Conservation (phyloP, 1,140 invertebrate genomes). For the Bombus fervidus region DNA sequence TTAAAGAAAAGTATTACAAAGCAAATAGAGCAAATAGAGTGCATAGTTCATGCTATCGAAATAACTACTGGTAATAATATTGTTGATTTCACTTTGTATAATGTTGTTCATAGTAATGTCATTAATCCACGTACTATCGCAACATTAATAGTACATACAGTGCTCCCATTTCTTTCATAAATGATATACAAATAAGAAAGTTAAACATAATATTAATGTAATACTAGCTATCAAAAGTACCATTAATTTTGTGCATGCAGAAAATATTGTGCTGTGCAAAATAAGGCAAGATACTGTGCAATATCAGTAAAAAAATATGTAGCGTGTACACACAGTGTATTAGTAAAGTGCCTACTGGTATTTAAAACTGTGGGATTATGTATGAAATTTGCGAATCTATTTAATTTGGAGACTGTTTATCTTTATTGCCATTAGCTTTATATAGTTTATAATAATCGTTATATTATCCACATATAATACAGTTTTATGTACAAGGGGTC, state of each 20-base stretch:
- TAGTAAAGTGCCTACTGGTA: slow-evolving; percentile 37
- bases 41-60: not conserved
- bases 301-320: not conserved
- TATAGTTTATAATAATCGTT: slow-evolving; percentile 75
- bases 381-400: slow-evolving; percentile 53
- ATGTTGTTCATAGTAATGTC: not conserved
- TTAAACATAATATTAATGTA: not conserved
- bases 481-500: slow-evolving; percentile 78
- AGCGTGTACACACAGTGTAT: not conserved
- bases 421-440: slow-evolving; percentile 78
- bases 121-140: not conserved
- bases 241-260: not conserved
- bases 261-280: not conserved
- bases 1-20: not conserved
- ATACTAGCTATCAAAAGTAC: too few relatives aligned
- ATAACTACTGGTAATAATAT: not conserved
- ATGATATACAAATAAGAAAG: not conserved
- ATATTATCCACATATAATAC: slow-evolving; percentile 80
- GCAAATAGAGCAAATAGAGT: too few relatives aligned
- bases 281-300: not conserved
- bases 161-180: not conserved
- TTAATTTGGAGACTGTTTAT: slow-evolving; percentile 74
- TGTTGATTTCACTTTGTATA: not conserved
- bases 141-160: not conserved
- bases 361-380: slow-evolving; percentile 33